Evolutionary conservation across 2,797 vertebrate species (phyloP).

Genomic region (Calcarius lapponicus): DNA sequence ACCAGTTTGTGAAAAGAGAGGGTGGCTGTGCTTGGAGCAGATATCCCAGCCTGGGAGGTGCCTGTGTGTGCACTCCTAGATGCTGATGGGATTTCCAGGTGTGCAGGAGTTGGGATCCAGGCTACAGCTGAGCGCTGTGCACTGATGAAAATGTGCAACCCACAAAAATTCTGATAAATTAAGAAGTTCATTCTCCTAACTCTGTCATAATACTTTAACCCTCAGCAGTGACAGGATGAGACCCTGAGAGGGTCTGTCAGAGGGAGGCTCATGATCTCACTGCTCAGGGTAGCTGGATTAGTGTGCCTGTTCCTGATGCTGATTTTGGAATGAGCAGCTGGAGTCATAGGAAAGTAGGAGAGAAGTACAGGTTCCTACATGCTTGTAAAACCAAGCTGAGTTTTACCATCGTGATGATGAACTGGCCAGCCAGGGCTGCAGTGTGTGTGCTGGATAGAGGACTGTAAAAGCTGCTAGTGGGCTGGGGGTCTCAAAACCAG

Average conservation of each 20-base stretch:
- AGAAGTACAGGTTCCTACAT: background rate
- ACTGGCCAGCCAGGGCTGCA: background rate
- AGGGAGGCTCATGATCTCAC: background rate
- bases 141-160: rapidly evolving
- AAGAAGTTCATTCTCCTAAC: background rate
- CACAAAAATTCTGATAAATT: background rate
- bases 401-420: rapidly evolving
- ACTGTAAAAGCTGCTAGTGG: background rate
- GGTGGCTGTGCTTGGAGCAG: background rate
- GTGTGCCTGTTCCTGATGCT: background rate
- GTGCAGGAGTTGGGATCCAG: background rate
- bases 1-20: background rate
- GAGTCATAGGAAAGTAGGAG: background rate
- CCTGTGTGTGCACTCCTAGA: background rate
- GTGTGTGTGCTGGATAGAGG: background rate
- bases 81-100: background rate
- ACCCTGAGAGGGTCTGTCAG: background rate
- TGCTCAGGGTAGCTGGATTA: background rate
- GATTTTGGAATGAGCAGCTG: background rate
- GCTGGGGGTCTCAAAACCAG: background rate
- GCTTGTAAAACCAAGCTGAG: background rate
- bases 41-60: background rate
- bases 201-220: rapidly evolving
- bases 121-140: background rate
- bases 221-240: background rate